phyloP scores from a whole-genome alignment of 2,113 vertebrate species.

The Mastomys natalensis region DNA sequence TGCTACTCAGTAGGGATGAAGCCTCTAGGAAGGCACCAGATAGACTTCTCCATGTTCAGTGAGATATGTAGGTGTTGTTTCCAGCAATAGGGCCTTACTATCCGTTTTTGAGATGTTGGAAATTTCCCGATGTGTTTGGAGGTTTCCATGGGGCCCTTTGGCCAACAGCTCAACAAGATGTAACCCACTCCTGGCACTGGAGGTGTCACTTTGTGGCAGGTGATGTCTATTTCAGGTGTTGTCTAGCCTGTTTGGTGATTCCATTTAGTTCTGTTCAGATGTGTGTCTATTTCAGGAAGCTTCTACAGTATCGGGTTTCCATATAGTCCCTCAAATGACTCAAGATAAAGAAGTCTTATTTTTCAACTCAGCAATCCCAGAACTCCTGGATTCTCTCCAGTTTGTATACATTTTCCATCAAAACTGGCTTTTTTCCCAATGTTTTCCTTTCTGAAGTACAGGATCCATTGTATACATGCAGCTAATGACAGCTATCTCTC shows the following conservation, averaged over 20 bases:
- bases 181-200: neutral
- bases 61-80: neutral
- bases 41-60: neutral
- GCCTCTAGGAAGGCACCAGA: neutral
- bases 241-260: neutral
- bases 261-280: neutral
- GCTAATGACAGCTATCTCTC: neutral
- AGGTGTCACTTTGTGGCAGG: neutral
- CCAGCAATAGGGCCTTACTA: neutral
- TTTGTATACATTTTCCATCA: neutral
- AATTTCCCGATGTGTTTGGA: neutral
- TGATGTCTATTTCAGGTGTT: neutral
- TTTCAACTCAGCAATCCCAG: constrained; percentile 18
- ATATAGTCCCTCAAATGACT: neutral
- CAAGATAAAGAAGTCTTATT: neutral
- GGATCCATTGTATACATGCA: neutral
- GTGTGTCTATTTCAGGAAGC: neutral
- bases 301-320: neutral
- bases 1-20: neutral
- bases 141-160: neutral
- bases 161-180: neutral
- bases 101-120: neutral
- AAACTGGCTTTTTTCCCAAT: constrained; percentile 13
- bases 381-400: neutral
- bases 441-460: neutral